phyloP scores from a whole-genome alignment of 2,888 invertebrate species.

The Drepanosiphum platanoidis region DNA sequence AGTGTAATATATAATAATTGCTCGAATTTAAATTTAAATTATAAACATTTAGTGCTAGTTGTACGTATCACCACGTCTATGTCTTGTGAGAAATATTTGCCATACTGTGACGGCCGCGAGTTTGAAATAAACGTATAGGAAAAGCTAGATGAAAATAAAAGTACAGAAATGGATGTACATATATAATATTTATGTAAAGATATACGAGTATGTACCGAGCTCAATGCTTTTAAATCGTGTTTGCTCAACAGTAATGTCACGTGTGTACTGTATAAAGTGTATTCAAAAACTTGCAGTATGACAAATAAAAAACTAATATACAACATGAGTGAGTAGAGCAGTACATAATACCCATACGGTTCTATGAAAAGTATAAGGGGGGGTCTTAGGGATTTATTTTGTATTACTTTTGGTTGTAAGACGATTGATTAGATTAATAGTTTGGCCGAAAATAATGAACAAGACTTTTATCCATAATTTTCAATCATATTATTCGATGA shows the following conservation, averaged over 20 bases:
- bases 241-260: constrained; percentile 3
- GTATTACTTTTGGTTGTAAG: not conserved
- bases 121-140: not conserved
- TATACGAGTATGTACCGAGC: not conserved
- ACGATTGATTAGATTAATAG: not conserved
- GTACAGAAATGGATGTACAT: not conserved
- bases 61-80: not conserved
- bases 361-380: not conserved
- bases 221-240: constrained; percentile 24
- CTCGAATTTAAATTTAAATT: too few species aligned
- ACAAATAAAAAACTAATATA: not conserved
- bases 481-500: too few species aligned
- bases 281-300: constrained; percentile 23
- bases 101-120: not conserved
- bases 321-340: not conserved
- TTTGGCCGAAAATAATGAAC: too few species aligned
- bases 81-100: not conserved
- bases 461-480: too few species aligned
- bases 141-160: not conserved
- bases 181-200: not conserved
- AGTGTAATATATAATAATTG: too few species aligned
- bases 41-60: not conserved
- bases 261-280: too few species aligned
- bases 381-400: not conserved
- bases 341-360: not conserved